Evolutionary conservation across 2,113 vertebrate species (phyloP), one percentile per base, ranked within the genome.

Genomic region (Psittacula cyanocephala): DNA sequence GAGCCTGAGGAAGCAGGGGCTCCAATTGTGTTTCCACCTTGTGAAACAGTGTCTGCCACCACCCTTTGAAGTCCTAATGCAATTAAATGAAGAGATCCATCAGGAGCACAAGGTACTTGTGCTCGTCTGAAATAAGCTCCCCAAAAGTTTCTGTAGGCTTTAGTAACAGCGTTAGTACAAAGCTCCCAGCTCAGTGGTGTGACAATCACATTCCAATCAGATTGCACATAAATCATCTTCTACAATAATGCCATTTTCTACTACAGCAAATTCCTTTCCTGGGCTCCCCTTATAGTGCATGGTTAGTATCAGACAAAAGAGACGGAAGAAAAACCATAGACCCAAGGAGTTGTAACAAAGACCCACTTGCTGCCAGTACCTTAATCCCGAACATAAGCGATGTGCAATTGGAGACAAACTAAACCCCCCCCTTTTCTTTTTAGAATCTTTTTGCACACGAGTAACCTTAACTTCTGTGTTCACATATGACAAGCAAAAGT

Each of bases 401-500:
- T 96, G 98, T 97, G 98, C 98, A 98, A 96, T 28, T 91, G 89
- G 96, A 97, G 93, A 97, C 94, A 97, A 97, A 97, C 95, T 89
- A 97, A 96, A 96, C 92, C 82, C 84, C 80, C 80, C 97, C 91
- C 86, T 96, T 77, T 97, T 78, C 88, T 97, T 89, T 95, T 95
- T 47, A 90, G 94, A 97, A 93, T 93, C 91, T 97, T 98, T 98
- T 97, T 98, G 97, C 98, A 97, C 93, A 98, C 57, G 10, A 97
- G 95, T 96, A 97, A 98, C 97, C 97, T 97, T 97, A 97, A 96
- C 96, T 97, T 98, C 97, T 97, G 97, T 94, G 96, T 97, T 98
- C 97, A 97, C 97, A 97, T 96, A 96, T 97, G 97, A 98, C 97
- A 97, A 98, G 98, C 97, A 95, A 98, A 98, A 98, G 98, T 98